Evolutionary conservation across 2,888 invertebrate species (phyloP).

Genomic region (Drosophila peninsularis): DNA sequence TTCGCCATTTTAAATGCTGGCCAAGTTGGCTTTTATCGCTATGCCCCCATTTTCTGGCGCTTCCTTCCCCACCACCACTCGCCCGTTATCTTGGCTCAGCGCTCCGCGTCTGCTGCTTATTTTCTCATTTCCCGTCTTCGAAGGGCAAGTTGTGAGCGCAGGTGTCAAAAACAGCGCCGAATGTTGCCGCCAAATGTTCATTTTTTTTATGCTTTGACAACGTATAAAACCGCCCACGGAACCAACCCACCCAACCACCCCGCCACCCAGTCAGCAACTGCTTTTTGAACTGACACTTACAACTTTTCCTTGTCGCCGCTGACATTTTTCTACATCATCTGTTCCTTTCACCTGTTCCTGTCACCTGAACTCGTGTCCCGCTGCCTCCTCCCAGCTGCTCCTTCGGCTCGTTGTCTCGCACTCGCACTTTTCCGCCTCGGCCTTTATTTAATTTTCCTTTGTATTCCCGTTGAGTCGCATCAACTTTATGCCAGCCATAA

Average conservation of each 20-base stretch:
- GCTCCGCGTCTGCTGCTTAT: constrained; percentile 57
- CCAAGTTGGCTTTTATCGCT: constrained; percentile 52
- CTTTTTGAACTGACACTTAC: constrained; percentile 71
- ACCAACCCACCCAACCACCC: neutral
- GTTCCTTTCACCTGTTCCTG: constrained; percentile 36
- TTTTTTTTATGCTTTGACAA: constrained; percentile 66
- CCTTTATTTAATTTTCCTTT: constrained; percentile 60
- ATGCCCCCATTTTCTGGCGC: neutral
- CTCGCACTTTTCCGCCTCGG: neutral
- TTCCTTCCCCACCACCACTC: neutral
- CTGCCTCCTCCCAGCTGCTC: neutral
- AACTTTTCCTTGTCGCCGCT: constrained; percentile 68
- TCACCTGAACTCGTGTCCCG: constrained; percentile 15
- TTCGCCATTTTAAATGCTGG: constrained; percentile 38
- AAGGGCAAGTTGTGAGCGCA: constrained; percentile 61
- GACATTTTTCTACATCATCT: constrained; percentile 77
- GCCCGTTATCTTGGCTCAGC: neutral
- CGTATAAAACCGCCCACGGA: constrained; percentile 19
- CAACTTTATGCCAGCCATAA: constrained; percentile 53
- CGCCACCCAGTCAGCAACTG: constrained; percentile 18
- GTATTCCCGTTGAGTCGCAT: constrained; percentile 33
- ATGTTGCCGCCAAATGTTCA: constrained; percentile 64
- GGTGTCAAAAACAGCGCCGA: constrained; percentile 71
- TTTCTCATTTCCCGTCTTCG: constrained; percentile 73
- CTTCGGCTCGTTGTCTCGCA: neutral